Base-by-base conservation (phyloP, 2,113 vertebrate species). In the Podocnemis expansa region DNA sequence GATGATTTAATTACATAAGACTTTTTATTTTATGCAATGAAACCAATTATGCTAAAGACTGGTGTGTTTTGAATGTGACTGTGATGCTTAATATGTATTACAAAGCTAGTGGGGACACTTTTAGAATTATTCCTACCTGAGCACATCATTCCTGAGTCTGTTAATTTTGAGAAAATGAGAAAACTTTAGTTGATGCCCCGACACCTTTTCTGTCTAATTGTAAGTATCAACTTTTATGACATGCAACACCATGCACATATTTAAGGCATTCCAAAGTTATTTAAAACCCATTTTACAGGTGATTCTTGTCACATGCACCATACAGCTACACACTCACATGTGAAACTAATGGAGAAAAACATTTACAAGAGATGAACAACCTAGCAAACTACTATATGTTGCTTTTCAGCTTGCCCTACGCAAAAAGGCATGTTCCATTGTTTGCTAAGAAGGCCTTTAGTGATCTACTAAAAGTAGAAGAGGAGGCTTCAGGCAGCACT, bases 171-270 rank as follows among this genome's bases (percentile, higher is more conserved):
- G 41, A 6, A 5, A 67, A 5, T 45, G 6, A 89, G 10, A 47
- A 84, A 75, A 70, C n/a, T 21, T n/a, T 13, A 87, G 78, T 12
- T 24, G n/a, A 70, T 38, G 17, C 17, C 25, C 16, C 4, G 31
- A 19, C 11, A 43, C 29, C 6, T 38, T 84, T 13, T 41, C 22
- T 45, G n/a, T 14, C 17, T 14, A 87, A 51, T 0, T 85, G 51
- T 81, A 76, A 83, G 58, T 14, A 3, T 29, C 6, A 85, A 5
- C 17, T 67, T 14, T n/a, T 75, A 3, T 70, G 51, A 60, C 80
- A 78, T 80, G 6, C 29, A 82, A 80, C 45, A 31, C 27, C 58
- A 49, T 8, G 10, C 14, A 29, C 12, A 8, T 6, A 27, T 55
- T 78, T 67, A 56, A 81, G 67, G 14, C 5, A 78, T 67, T 58